Base-by-base conservation (phyloP, 2,797 vertebrate species). In the Epinephelus awoara region DNA sequence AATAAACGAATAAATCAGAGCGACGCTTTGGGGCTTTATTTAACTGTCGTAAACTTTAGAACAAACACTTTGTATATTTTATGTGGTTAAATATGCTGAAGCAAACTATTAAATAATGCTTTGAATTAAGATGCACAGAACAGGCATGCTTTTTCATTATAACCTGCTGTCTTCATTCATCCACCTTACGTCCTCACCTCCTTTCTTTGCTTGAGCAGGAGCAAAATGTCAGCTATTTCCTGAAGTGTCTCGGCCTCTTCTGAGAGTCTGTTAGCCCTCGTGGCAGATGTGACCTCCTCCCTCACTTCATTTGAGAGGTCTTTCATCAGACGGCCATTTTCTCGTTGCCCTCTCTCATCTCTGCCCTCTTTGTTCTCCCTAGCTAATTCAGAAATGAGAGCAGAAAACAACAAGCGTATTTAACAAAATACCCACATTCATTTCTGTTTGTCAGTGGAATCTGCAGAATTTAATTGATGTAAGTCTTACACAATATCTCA, bases 181-280 rank as follows among this genome's bases (percentile, higher is more conserved):
- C 62, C 12, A 8, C 12, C 29, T 49, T 34, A 10, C 19, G 56
- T 21, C 5, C 0, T 54, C 42, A 5, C 2, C 4, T 68, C 5
- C 46, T n/a, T 75, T 44, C 61, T 92, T 67, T 91, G 84, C 64
- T 86, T 93, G 75, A 94, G 69, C 83, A 92, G 86, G 56, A 93
- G 91, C 84, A 95, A 89, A 82, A 93, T 90, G 82, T 92, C 77
- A 2, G 90, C 92, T 44, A 91, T 90, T 75, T 95, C 89, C 59
- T 92, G 76, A 56, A 93, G 88, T 66, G 68, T 89, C 68, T 84
- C 56, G 0, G 67, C 80, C 67, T 95, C 92, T n/a, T 87, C 80
- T 42, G 84, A 80, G 70, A 67, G 67, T 69, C 52, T 56, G 61
- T 77, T 82, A 57, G 58, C 80, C 71, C 23, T 52, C 46, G 15